A percentile compares a stretch with the other conserved stretches of the same genome.
phyloP scores from a whole-genome alignment of 2,888 invertebrate genomes.

The Mechanitis mazaeus region DNA sequence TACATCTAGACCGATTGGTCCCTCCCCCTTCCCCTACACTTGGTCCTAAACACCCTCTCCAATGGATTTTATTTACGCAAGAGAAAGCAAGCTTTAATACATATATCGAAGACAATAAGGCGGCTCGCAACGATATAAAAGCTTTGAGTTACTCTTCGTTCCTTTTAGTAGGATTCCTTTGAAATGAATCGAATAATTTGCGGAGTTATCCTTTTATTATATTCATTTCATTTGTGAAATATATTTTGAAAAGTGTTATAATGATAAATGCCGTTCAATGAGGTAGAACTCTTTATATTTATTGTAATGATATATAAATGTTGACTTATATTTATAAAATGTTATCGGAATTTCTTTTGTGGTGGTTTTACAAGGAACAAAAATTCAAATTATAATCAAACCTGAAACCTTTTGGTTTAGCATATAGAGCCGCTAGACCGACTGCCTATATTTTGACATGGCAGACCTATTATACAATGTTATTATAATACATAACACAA shows the following conservation, averaged over 20 bases:
- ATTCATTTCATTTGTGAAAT: slow-evolving; percentile 57
- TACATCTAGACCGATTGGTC: slow-evolving; percentile 59
- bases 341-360: no score
- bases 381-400: neutral
- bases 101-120: slow-evolving; percentile 75
- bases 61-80: slow-evolving; percentile 76
- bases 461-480: no score
- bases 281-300: slow-evolving; percentile 20
- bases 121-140: slow-evolving; percentile 73
- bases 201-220: slow-evolving; percentile 60
- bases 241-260: slow-evolving; percentile 56
- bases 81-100: slow-evolving; percentile 75
- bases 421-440: no score
- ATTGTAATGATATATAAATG: slow-evolving; percentile 1
- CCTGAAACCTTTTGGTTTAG: no score
- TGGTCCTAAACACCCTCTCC: slow-evolving; percentile 63
- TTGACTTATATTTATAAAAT: slow-evolving; percentile 1
- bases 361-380: no score
- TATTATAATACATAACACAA: no score
- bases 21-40: slow-evolving; percentile 55
- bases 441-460: no score
- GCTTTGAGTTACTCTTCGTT: slow-evolving; percentile 74
- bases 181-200: slow-evolving; percentile 76
- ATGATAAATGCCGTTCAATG: slow-evolving; percentile 47
- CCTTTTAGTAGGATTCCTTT: slow-evolving; percentile 74